Evolutionary conservation across 1,140 invertebrate species (phyloP).

Genomic region (Ceratina japonica): DNA sequence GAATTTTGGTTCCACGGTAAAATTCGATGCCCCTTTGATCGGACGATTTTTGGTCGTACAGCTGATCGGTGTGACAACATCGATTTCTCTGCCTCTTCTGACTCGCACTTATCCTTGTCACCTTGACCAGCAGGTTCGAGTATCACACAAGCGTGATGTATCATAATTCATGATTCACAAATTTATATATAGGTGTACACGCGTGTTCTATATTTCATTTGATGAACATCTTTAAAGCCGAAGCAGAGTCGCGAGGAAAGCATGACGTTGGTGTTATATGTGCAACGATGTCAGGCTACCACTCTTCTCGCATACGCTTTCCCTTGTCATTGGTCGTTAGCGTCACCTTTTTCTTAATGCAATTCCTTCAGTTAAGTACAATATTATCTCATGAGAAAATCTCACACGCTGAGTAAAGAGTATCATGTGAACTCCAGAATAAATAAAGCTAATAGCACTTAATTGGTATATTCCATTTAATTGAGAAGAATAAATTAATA

Average conservation of each 20-base stretch:
- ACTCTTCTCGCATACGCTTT: conserved; percentile 37
- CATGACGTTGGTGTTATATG: conserved; percentile 39
- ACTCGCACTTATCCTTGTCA: neutral
- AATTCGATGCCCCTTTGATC: neutral
- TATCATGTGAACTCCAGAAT: too few relatives aligned
- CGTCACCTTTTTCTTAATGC: neutral
- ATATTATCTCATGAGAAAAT: neutral
- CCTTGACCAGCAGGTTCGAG: too few relatives aligned
- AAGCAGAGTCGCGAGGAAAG: conserved; percentile 51
- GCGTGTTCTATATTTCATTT: neutral
- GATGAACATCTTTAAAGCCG: conserved; percentile 52
- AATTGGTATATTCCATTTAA: too few relatives aligned
- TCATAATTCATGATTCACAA: too few relatives aligned
- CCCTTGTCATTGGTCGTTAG: conserved; percentile 25
- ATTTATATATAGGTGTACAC: neutral
- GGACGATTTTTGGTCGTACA: neutral
- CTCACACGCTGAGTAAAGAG: too few relatives aligned
- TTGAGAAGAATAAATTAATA: too few relatives aligned
- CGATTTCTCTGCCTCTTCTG: neutral
- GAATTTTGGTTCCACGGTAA: conserved; percentile 6
- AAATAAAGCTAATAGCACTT: too few relatives aligned
- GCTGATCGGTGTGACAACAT: neutral
- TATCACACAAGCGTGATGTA: too few relatives aligned
- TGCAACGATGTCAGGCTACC: conserved; percentile 45
- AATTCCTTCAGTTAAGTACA: neutral